These are phyloP conservation scores for Anser brachyrhynchus DNA, from an alignment of 2,113 vertebrate species.

Conservation along the genomic window DNA sequence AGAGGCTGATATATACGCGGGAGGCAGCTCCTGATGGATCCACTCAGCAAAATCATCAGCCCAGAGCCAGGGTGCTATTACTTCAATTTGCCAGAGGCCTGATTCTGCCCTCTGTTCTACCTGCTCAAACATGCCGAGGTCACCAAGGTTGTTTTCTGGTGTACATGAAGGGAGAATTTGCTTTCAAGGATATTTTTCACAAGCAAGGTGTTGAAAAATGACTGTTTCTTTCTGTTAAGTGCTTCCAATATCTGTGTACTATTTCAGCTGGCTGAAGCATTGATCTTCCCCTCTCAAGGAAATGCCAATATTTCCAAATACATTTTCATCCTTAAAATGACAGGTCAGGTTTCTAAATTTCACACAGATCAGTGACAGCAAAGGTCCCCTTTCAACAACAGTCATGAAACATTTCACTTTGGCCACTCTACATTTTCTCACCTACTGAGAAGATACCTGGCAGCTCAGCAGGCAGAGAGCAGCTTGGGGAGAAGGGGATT, in stretches of 20 bases:
- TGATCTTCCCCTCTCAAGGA: not conserved
- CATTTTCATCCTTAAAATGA: not conserved
- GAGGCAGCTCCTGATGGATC: not conserved
- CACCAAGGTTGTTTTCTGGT: not conserved
- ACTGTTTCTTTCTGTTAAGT: not conserved
- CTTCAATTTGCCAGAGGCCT: fast-evolving
- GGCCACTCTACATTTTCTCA: not conserved
- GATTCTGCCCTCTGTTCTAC: not conserved
- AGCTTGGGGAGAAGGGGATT: not conserved
- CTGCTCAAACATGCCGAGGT: not conserved
- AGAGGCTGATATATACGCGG: not conserved
- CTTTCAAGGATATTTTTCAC: slow-evolving; percentile 8
- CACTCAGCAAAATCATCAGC: slow-evolving; percentile 26
- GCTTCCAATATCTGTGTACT: not conserved
- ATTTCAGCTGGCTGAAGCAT: not conserved
- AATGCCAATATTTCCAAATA: not conserved
- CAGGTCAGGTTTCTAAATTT: not conserved
- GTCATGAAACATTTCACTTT: not conserved
- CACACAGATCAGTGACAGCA: not conserved
- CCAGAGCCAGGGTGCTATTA: not conserved
- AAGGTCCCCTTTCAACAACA: not conserved
- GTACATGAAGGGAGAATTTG: not conserved
- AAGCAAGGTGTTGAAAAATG: slow-evolving; percentile 25
- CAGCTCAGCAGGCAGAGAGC: not conserved
- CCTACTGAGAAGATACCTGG: not conserved